Percentiles rank a stretch among this genome's conserved stretches.
Conservation (phyloP, 2,797 vertebrate genomes). For the Serranus cabrilla region DNA sequence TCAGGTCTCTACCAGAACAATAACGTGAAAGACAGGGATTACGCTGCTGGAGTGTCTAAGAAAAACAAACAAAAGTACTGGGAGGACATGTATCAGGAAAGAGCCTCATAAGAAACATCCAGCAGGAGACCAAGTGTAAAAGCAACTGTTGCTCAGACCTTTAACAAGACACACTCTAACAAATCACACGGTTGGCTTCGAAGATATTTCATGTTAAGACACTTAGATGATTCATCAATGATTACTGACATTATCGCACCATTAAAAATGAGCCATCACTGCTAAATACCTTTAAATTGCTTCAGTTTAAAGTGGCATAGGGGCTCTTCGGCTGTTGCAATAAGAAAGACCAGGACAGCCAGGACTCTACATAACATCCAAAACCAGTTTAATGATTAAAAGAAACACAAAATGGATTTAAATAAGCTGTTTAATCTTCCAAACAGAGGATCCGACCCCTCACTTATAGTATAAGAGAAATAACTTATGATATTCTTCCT, state of each 20-base stretch:
- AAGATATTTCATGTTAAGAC: background rate
- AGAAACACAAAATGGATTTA: background rate
- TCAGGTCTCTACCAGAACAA: constrained; percentile 30
- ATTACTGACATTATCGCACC: background rate
- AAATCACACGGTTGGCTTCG: background rate
- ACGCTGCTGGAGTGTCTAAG: constrained; percentile 12
- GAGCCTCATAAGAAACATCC: constrained; percentile 35
- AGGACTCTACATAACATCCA: background rate
- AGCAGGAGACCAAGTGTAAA: background rate
- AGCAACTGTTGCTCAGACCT: constrained; percentile 33
- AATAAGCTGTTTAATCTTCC: background rate
- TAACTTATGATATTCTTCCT: background rate
- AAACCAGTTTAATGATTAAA: background rate
- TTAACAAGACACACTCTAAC: constrained; percentile 20
- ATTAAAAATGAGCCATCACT: constrained; percentile 10
- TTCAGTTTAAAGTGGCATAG: background rate
- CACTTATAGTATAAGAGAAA: background rate
- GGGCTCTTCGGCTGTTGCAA: background rate
- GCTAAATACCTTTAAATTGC: background rate
- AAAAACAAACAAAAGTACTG: constrained; percentile 30
- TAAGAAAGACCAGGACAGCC: background rate
- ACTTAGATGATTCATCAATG: background rate
- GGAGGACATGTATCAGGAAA: constrained; percentile 13
- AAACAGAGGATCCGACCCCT: background rate
- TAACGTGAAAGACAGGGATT: constrained; percentile 31